Percentiles rank a stretch among this genome's conserved stretches.
Conservation (phyloP, 2,888 invertebrate genomes). For the Catocala sponsa region DNA sequence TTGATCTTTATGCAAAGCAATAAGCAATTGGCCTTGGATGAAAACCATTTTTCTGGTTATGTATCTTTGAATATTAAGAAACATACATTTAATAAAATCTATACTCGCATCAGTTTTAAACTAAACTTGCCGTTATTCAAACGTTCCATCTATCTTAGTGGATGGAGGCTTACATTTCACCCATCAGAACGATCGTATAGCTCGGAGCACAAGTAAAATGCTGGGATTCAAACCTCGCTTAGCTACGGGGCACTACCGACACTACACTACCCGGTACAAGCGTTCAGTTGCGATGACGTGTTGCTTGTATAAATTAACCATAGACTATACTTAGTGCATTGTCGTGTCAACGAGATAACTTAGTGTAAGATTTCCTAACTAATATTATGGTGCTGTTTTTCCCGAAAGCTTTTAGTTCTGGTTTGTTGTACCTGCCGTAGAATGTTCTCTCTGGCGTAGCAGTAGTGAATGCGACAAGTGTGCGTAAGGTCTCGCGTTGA, state of each 20-base stretch:
- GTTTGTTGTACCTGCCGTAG: no score
- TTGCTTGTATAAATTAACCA: conserved; percentile 49
- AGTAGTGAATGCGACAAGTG: no score
- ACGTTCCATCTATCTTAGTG: conserved; percentile 9
- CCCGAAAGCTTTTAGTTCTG: no score
- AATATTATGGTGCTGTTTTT: background rate
- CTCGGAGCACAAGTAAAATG: conserved; percentile 35
- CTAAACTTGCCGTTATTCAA: no score
- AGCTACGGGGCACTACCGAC: conserved; percentile 22
- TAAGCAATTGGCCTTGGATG: no score
- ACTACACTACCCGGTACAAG: conserved; percentile 9
- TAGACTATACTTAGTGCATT: conserved; percentile 35
- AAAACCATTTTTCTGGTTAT: no score
- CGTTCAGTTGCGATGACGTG: conserved; percentile 43
- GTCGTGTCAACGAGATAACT: conserved; percentile 29
- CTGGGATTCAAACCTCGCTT: conserved; percentile 22
- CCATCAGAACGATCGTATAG: conserved; percentile 36
- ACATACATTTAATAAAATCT: no score
- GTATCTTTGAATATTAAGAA: no score
- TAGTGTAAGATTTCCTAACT: background rate
- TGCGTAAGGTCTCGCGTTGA: no score
- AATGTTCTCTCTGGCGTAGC: no score
- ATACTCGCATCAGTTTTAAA: no score
- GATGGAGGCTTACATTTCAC: conserved; percentile 30
- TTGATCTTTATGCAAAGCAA: no score